A percentile compares a stretch with the other conserved stretches of the same genome.
Conservation (phyloP, 2,113 vertebrate genomes). For the Vimba vimba region DNA sequence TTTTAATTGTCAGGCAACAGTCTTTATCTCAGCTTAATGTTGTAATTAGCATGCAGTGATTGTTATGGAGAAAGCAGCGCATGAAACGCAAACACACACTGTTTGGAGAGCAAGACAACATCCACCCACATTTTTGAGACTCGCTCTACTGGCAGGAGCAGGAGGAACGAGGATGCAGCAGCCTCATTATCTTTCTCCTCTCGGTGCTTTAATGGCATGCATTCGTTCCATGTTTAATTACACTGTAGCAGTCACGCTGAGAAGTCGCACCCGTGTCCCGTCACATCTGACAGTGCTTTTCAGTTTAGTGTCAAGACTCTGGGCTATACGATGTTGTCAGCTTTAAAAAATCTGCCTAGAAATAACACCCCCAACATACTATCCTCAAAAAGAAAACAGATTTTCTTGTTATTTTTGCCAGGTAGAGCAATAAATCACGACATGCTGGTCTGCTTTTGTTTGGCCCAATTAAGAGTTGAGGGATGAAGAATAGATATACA, state of each 20-base stretch:
- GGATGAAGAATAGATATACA: background rate
- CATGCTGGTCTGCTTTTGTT: background rate
- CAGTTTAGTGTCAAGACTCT: conserved; percentile 34
- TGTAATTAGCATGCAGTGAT: conserved; percentile 31
- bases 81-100: conserved; percentile 16
- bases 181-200: conserved; percentile 23
- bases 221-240: conserved; percentile 27
- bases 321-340: background rate
- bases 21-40: conserved; percentile 22
- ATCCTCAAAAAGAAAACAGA: conserved; percentile 5
- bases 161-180: background rate
- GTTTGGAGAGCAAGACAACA: conserved; percentile 37
- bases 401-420: conserved; percentile 39
- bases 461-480: conserved; percentile 27
- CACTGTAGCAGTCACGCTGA: background rate
- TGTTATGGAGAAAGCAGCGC: conserved; percentile 27
- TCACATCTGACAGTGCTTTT: conserved; percentile 49
- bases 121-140: conserved; percentile 36
- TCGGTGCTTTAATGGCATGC: background rate
- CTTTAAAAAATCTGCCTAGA: background rate
- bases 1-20: conserved; percentile 35
- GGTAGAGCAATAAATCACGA: conserved; percentile 35
- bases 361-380: conserved; percentile 17
- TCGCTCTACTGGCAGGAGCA: conserved; percentile 4
- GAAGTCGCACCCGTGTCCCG: conserved; percentile 4